A percentile compares a stretch with the other conserved stretches of the same genome.
Evolutionary conservation across 2,113 vertebrate species (phyloP).

Genomic region (Heterochromis multidens): DNA sequence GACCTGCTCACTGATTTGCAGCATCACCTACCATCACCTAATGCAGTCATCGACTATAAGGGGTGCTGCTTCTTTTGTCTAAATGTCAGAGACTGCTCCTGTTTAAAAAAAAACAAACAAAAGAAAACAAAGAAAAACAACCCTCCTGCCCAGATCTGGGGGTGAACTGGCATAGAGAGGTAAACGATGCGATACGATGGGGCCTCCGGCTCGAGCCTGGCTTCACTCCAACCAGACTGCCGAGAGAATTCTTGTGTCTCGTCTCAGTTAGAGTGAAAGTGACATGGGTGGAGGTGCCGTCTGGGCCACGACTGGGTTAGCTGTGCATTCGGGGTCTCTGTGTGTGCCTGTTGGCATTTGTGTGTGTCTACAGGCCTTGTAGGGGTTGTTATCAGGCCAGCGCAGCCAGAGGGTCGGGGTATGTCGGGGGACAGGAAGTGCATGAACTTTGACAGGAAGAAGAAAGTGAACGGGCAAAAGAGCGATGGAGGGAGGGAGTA

Average conservation of each 20-base stretch:
- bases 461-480: conserved; percentile 53
- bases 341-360: background rate
- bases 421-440: conserved; percentile 62
- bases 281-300: conserved; percentile 56
- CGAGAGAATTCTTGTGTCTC: conserved; percentile 8
- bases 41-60: background rate
- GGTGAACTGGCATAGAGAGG: background rate
- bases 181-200: background rate
- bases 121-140: too few relatives aligned
- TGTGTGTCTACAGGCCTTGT: background rate
- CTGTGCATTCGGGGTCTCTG: background rate
- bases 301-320: conserved; percentile 44
- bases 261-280: conserved; percentile 47
- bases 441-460: conserved; percentile 69
- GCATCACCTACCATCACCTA: background rate
- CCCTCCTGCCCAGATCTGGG: background rate
- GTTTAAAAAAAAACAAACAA: too few relatives aligned
- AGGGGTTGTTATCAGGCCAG: conserved; percentile 78
- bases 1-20: background rate
- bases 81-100: background rate
- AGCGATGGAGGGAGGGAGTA: conserved; percentile 1
- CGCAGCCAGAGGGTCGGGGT: conserved; percentile 25
- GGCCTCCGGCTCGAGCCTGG: conserved; percentile 49
- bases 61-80: background rate
- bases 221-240: conserved; percentile 32